phyloP scores from a whole-genome alignment of 2,888 invertebrate species.

The Lasioglossum calceatum region DNA sequence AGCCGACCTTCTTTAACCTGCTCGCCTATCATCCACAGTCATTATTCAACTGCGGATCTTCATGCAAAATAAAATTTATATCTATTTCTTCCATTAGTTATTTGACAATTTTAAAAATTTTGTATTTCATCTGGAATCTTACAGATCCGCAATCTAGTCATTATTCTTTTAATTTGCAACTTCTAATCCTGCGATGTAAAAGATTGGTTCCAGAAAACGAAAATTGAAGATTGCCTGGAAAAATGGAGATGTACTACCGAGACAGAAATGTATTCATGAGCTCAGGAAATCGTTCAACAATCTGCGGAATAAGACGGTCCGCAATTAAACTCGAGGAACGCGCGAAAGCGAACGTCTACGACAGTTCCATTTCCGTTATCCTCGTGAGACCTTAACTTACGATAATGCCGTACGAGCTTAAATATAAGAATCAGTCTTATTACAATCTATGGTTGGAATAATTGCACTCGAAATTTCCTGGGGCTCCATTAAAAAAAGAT shows the following conservation, averaged over 20 bases:
- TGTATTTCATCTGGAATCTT: no score
- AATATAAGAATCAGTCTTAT: conserved; percentile 68
- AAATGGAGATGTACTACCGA: neutral
- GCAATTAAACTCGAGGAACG: conserved; percentile 62
- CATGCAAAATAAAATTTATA: no score
- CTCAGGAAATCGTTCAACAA: conserved; percentile 43
- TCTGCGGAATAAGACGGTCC: conserved; percentile 47
- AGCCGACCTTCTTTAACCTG: neutral
- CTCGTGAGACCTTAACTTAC: conserved; percentile 67
- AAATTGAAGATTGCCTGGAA: neutral
- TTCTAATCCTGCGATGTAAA: neutral
- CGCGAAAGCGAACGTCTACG: conserved; percentile 58
- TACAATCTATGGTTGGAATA: conserved; percentile 61
- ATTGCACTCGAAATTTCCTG: conserved; percentile 51
- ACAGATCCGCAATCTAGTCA: no score
- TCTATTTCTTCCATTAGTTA: no score
- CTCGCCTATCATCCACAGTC: neutral
- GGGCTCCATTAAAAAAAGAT: neutral
- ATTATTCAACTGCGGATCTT: neutral
- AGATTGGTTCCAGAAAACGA: neutral
- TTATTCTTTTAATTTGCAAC: neutral
- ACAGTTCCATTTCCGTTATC: conserved; percentile 72
- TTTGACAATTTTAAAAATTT: no score
- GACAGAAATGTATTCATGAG: conserved; percentile 44
- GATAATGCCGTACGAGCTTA: conserved; percentile 64